Percentiles rank a stretch among this genome's conserved stretches.
These are phyloP conservation scores for Erythrocercus mccallii DNA, from an alignment of 2,113 vertebrate species.

Conservation along the genomic window DNA sequence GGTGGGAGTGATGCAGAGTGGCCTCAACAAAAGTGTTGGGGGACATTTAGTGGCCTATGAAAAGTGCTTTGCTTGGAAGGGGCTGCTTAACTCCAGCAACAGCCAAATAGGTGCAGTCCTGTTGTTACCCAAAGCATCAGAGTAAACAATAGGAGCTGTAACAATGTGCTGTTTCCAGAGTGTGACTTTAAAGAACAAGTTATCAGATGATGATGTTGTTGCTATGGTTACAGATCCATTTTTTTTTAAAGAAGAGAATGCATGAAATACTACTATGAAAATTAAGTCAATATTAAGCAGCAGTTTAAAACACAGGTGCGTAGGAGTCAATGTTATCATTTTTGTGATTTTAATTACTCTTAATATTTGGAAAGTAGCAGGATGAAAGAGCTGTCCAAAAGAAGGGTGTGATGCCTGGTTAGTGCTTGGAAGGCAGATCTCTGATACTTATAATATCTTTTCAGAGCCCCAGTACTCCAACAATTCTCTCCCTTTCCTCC, in stretches of 20 bases:
- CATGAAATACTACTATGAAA: neutral
- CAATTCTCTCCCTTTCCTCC: neutral
- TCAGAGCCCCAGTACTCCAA: neutral
- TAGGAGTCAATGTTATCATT: neutral
- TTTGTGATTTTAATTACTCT: neutral
- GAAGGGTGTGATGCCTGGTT: neutral
- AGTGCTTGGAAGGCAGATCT: neutral
- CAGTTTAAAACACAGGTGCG: neutral
- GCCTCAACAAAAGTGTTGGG: neutral
- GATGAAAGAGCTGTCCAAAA: neutral
- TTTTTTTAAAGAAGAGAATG: neutral
- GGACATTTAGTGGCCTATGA: neutral
- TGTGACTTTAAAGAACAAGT: slow-evolving; percentile 4
- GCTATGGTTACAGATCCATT: slow-evolving; percentile 36
- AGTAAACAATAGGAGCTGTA: neutral
- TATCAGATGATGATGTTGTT: neutral
- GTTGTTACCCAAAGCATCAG: slow-evolving; percentile 1
- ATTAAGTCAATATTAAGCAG: slow-evolving; percentile 12
- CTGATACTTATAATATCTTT: neutral
- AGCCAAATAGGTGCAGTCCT: neutral
- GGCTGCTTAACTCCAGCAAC: neutral
- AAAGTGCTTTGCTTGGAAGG: neutral
- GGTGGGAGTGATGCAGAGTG: fast-evolving
- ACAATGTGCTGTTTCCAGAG: neutral
- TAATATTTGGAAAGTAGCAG: neutral